phyloP scores from a whole-genome alignment of 2,888 invertebrate genomes.

The Apodemia mormo region DNA sequence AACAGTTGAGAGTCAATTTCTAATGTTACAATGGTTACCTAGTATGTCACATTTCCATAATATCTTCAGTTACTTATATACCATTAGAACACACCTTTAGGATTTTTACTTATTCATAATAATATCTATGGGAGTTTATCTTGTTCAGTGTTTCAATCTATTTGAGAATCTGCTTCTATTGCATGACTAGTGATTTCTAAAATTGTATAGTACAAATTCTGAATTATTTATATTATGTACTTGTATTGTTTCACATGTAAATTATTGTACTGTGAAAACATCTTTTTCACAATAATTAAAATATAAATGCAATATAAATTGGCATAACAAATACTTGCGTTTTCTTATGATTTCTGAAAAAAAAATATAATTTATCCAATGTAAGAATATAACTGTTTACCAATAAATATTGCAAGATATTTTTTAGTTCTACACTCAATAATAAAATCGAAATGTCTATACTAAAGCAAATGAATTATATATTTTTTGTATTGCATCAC shows the following conservation, averaged over 20 bases:
- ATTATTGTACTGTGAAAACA: conserved; percentile 1
- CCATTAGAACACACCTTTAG: background rate
- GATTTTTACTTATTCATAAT: conserved; percentile 16
- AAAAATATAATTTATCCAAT: conserved; percentile 2
- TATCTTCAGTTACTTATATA: background rate
- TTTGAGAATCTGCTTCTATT: conserved; percentile 64
- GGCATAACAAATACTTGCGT: background rate
- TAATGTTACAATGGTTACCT: no score
- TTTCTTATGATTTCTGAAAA: conserved; percentile 1
- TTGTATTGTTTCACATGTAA: conserved; percentile 5
- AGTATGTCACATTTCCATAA: no score
- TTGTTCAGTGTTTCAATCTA: conserved; percentile 42
- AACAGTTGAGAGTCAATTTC: no score
- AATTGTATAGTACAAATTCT: conserved; percentile 20
- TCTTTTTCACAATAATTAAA: background rate
- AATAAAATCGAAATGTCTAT: conserved; percentile 30
- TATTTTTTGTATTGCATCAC: conserved; percentile 69
- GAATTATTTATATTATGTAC: conserved; percentile 3
- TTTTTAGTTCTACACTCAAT: conserved; percentile 11
- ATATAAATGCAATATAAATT: conserved; percentile 18
- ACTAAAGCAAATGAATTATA: conserved; percentile 64
- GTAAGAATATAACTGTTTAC: background rate
- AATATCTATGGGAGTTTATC: conserved; percentile 25
- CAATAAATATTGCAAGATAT: background rate
- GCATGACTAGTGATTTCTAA: conserved; percentile 64